Percentiles rank a stretch among this genome's conserved stretches.
These are phyloP conservation scores for Temnothorax nylanderi DNA, from an alignment of 1,140 invertebrate genomes.

Conservation along the genomic window DNA sequence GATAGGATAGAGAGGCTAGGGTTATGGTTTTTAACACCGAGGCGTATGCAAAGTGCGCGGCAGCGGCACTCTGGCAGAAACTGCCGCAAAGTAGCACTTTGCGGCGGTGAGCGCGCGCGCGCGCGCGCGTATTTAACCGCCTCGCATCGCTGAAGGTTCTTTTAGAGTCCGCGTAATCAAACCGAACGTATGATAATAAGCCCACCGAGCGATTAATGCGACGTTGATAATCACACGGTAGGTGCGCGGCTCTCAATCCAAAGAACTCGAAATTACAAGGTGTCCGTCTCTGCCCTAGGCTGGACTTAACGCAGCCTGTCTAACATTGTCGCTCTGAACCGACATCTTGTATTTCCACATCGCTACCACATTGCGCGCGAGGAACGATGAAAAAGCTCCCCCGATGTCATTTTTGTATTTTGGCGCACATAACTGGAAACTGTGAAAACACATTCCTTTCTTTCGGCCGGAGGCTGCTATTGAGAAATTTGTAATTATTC, in stretches of 20 bases:
- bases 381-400: background rate
- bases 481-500: background rate
- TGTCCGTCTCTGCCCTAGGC: constrained; percentile 53
- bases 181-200: constrained; percentile 57
- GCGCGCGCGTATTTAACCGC: constrained; percentile 9
- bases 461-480: background rate
- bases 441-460: background rate
- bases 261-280: constrained; percentile 57
- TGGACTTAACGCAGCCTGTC: constrained; percentile 48
- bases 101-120: background rate
- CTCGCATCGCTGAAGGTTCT: constrained; percentile 43
- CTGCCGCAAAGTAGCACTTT: constrained; percentile 55
- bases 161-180: constrained; percentile 55
- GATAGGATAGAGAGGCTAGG: constrained; percentile 24
- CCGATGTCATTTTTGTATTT: background rate
- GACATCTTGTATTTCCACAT: constrained; percentile 49
- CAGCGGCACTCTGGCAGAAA: constrained; percentile 52
- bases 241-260: constrained; percentile 56
- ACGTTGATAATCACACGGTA: constrained; percentile 62
- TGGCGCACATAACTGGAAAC: background rate
- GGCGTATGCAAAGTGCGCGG: constrained; percentile 64
- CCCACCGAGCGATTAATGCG: constrained; percentile 56
- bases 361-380: constrained; percentile 40
- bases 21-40: constrained; percentile 53
- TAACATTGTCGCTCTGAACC: constrained; percentile 51